These are phyloP conservation scores for Sorex araneus DNA, from an alignment of 2,113 vertebrate genomes.

Conservation along the genomic window DNA sequence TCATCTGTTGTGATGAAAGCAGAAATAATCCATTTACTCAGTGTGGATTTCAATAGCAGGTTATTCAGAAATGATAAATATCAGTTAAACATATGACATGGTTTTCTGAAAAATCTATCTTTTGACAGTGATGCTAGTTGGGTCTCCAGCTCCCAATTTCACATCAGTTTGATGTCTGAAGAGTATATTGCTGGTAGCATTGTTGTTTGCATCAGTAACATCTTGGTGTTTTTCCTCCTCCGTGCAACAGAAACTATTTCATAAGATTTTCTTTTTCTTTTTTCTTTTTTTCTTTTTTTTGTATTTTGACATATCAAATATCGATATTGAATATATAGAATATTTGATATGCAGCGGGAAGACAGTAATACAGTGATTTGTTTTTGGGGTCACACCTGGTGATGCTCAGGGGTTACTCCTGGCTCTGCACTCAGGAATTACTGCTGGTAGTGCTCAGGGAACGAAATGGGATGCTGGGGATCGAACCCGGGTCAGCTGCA, in stretches of 20 bases:
- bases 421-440: no score
- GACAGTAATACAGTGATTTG: no score
- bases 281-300: no score
- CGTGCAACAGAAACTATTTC: background rate
- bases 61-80: slow-evolving; percentile 37
- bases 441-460: no score
- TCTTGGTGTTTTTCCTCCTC: background rate
- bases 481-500: no score
- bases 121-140: slow-evolving; percentile 14
- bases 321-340: no score
- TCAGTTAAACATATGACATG: background rate
- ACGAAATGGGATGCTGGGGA: no score
- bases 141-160: slow-evolving; percentile 11
- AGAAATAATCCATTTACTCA: background rate
- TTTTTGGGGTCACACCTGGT: no score
- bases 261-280: background rate
- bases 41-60: background rate
- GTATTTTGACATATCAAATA: no score
- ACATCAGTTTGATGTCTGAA: background rate
- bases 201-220: background rate
- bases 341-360: no score
- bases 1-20: background rate
- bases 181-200: background rate
- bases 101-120: slow-evolving; percentile 50
- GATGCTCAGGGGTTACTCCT: no score